Base-by-base conservation (phyloP, 1,140 invertebrate genomes). In the Eumeta japonica region DNA sequence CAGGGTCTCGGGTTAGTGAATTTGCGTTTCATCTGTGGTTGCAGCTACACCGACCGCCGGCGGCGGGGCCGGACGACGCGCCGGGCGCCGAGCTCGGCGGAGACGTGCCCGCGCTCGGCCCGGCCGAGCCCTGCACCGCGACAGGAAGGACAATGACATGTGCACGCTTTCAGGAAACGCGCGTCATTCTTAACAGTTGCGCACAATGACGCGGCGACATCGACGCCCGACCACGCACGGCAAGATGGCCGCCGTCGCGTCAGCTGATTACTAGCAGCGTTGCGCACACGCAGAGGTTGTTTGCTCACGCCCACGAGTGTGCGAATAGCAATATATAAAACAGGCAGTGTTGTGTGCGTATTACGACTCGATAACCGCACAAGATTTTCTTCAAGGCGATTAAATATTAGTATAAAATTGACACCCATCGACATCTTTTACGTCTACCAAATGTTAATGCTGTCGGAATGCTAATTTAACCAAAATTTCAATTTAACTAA, bases 191-290 rank as follows among this genome's bases (percentile, higher is more conserved):
- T n/a, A n/a, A n/a, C 56, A 52, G 44, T 52, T 49, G 46, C 44
- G 50, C 45, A 64, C 57, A 63, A 60, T 71, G 66, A 71, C 66
- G 68, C 62, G 58, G 42, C 58, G 50, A 62, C 55, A 62, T 58
- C 56, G n/a, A n/a, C n/a, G n/a, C n/a, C n/a, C 43, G 55, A 56
- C 41, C 55, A 58, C 58, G 54, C 58, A 61, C 52, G 51, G 53
- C 64, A 71, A 73, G 60, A 73, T 73, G 68, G 68, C 68, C 50
- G 61, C 53, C 62, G 57, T 47, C 37, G 48, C 61, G 66, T 73
- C 68, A 73, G 68, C 68, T 73, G 68, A 73, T 70, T n/a, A n/a
- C n/a, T n/a, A n/a, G n/a, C n/a, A n/a, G n/a, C n/a, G n/a, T n/a
- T 46, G 61, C 59, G 57, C 58, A 51, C 58, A 55, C 50, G 51